A percentile compares a stretch with the other conserved stretches of the same genome.
phyloP scores from a whole-genome alignment of 2,888 invertebrate species.

The Steinernema scapterisci region DNA sequence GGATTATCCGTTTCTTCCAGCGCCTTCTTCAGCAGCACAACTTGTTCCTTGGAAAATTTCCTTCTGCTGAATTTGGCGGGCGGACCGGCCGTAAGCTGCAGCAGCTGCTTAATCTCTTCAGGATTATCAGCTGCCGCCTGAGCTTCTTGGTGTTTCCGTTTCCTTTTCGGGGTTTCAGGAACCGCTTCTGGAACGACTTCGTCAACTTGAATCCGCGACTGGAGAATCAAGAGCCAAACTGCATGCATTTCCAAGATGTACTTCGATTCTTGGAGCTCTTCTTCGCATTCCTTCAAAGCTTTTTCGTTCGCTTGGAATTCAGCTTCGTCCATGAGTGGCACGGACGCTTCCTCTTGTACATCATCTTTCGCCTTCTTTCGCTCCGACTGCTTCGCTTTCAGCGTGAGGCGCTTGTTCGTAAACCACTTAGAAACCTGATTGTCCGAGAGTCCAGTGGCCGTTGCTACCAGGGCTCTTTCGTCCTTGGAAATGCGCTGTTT shows the following conservation, averaged over 20 bases:
- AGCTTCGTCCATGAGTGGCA: no score
- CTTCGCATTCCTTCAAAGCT: neutral
- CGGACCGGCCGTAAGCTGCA: neutral
- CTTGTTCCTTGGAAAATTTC: neutral
- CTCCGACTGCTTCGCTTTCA: no score
- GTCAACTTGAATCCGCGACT: no score
- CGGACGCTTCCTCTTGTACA: no score
- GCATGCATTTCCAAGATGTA: neutral
- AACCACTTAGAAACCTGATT: neutral
- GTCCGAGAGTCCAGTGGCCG: neutral
- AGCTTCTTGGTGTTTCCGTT: no score
- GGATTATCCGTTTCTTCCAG: neutral
- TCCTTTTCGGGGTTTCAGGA: no score
- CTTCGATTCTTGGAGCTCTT: neutral
- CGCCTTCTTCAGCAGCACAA: neutral
- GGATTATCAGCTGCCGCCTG: no score
- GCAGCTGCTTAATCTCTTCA: neutral
- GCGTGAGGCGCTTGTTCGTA: neutral
- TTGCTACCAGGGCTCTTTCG: neutral
- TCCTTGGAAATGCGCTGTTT: constrained; percentile 9
- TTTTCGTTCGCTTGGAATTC: no score
- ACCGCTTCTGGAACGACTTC: no score
- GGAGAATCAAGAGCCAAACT: neutral
- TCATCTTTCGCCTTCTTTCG: neutral
- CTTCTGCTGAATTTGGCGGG: neutral